A percentile compares a stretch with the other conserved stretches of the same genome.
These are phyloP conservation scores for Agrilus mali DNA, from an alignment of 2,888 invertebrate species.

Conservation along the genomic window DNA sequence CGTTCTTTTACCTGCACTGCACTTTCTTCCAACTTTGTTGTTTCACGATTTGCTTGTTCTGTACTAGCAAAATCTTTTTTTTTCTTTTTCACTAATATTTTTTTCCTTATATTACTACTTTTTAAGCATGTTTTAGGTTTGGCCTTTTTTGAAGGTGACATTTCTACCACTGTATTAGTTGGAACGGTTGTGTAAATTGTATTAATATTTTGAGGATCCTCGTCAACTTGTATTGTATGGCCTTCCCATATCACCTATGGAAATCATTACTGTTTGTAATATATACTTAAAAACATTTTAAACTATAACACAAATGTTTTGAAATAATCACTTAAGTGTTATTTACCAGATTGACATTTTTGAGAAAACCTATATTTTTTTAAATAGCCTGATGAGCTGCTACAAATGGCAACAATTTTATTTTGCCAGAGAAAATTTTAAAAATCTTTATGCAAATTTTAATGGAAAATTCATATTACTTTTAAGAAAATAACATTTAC, in stretches of 20 bases:
- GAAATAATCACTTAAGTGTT: too few relatives aligned
- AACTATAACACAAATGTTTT: too few relatives aligned
- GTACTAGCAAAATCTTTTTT: slow-evolving; percentile 33
- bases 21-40: slow-evolving; percentile 57
- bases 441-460: too few relatives aligned
- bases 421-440: too few relatives aligned
- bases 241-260: slow-evolving; percentile 54
- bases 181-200: slow-evolving; percentile 24
- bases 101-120: slow-evolving; percentile 28
- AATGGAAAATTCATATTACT: too few relatives aligned
- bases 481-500: slow-evolving; percentile 19
- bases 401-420: too few relatives aligned
- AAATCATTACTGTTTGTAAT: background rate
- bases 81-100: slow-evolving; percentile 40
- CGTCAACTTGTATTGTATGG: slow-evolving; percentile 50
- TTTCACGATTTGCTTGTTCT: slow-evolving; percentile 37
- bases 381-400: too few relatives aligned
- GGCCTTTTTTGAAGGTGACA: slow-evolving; percentile 14
- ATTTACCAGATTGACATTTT: too few relatives aligned
- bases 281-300: too few relatives aligned
- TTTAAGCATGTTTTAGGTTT: slow-evolving; percentile 35
- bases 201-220: slow-evolving; percentile 26
- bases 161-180: slow-evolving; percentile 16
- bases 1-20: slow-evolving; percentile 55
- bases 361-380: too few relatives aligned